Evolutionary conservation across 2,113 vertebrate genomes (phyloP), one percentile per base, ranked within the genome.

Genomic region (Tragelaphus buxtoni): DNA sequence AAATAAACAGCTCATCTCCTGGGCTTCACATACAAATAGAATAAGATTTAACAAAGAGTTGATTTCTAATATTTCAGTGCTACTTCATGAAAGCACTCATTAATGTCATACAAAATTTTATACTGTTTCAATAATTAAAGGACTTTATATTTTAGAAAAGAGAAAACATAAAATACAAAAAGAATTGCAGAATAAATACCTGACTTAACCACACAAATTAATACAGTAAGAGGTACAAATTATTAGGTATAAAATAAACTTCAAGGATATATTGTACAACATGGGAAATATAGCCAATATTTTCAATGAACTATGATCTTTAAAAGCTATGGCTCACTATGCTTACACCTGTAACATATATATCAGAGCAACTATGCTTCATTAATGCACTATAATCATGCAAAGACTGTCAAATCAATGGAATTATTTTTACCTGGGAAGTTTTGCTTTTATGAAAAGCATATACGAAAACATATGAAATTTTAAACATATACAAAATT

Each of bases 71-170:
- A 89, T n/a, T 86, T 87, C 35, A 90, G 84, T n/a, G 13, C 51
- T 80, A 94, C 47, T 96, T 96, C 39, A 80, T 88, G 5, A 97
- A 97, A 96, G 47, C 16, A 72, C 58, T 90, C 55, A 90, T 47
- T 88, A 56, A 77, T 77, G 4, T 90, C 28, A 58, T 85, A 61
- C 11, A 92, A 72, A 55, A 76, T 91, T 92, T 89, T 80, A 55
- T 39, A 39, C 8, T 35, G 9, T 82, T 65, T 88, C 35, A 69
- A 28, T 39, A 96, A 94, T 81, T 77, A 94, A 92, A 81, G 7
- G 81, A 87, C 32, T n/a, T 63, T 87, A 8, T 85, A 22, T 88
- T 91, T 32, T 88, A 85, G 17, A 88, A 79, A 92, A 26, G 9
- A 93, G 45, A 88, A 93, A 69, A 14, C 5, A 92, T 80, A 72